A percentile compares a stretch with the other conserved stretches of the same genome.
phyloP scores from a whole-genome alignment of 1,140 invertebrate species.

The Drosophila grimshawi region DNA sequence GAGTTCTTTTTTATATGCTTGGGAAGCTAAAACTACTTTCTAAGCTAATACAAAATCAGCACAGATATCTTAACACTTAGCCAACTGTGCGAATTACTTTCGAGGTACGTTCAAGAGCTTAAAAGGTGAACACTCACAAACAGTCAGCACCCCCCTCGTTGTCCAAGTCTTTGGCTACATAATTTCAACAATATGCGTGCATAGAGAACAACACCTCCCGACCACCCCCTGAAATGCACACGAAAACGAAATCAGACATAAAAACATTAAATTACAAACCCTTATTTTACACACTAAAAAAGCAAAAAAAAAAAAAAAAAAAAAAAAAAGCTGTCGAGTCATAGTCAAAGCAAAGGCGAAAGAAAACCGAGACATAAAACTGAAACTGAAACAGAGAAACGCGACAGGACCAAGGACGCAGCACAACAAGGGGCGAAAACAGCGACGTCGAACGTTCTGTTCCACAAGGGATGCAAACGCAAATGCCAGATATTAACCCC shows the following conservation, averaged over 20 bases:
- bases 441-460: slow-evolving; percentile 29
- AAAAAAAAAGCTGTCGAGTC: slow-evolving; percentile 42
- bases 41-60: no score
- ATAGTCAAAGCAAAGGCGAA: slow-evolving; percentile 37
- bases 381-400: slow-evolving; percentile 74
- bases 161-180: slow-evolving; percentile 65
- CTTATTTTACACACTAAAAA: slow-evolving; percentile 77
- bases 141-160: slow-evolving; percentile 3
- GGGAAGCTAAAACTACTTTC: no score
- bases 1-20: no score
- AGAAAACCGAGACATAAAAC: slow-evolving; percentile 61
- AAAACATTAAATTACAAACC: slow-evolving; percentile 84
- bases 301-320: slow-evolving; percentile 36
- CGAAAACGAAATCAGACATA: slow-evolving; percentile 84
- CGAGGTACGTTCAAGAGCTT: slow-evolving; percentile 49
- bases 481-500: slow-evolving; percentile 77
- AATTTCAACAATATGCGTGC: slow-evolving; percentile 84
- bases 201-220: slow-evolving; percentile 45
- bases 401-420: slow-evolving; percentile 62
- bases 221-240: slow-evolving; percentile 45
- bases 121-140: slow-evolving; percentile 68
- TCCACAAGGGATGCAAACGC: slow-evolving; percentile 79
- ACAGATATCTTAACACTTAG: no score
- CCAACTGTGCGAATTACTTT: slow-evolving; percentile 49
- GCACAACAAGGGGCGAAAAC: slow-evolving; percentile 53